Percentiles rank a stretch among this genome's conserved stretches.
Evolutionary conservation across 2,797 vertebrate species (phyloP).

Genomic region (Stomatorhinus walkeri): DNA sequence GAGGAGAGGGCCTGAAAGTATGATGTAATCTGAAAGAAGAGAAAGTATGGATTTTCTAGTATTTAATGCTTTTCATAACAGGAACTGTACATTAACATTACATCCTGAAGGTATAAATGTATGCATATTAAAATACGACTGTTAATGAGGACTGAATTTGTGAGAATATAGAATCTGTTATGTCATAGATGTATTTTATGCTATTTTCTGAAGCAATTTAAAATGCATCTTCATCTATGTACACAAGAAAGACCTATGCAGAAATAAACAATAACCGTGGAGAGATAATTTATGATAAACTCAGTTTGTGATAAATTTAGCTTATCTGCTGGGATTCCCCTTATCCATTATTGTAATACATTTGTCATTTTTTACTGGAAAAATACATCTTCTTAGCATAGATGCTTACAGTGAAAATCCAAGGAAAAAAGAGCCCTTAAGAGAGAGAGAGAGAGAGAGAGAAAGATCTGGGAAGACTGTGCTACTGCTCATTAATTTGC

Average conservation of each 20-base stretch:
- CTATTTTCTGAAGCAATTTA: constrained; percentile 10
- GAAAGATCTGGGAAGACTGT: neutral
- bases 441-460: neutral
- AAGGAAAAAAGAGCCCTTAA: neutral
- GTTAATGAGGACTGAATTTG: constrained; percentile 1
- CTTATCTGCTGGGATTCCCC: neutral
- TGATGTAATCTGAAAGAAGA: neutral
- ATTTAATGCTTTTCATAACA: neutral
- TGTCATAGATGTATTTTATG: neutral
- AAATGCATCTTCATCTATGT: neutral
- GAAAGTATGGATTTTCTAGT: neutral
- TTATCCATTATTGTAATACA: neutral
- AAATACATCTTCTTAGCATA: neutral
- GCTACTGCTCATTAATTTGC: neutral
- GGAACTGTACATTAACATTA: neutral
- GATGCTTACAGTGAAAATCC: neutral
- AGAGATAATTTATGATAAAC: neutral
- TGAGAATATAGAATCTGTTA: neutral
- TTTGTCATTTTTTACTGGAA: neutral
- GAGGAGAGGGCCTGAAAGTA: neutral
- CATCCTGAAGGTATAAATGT: neutral
- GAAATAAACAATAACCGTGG: neutral
- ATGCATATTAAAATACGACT: neutral
- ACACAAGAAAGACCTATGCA: neutral
- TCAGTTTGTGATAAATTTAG: neutral